Evolutionary conservation across 2,797 vertebrate species (phyloP), one percentile per base, ranked within the genome.

Genomic region (Chelon auratus): DNA sequence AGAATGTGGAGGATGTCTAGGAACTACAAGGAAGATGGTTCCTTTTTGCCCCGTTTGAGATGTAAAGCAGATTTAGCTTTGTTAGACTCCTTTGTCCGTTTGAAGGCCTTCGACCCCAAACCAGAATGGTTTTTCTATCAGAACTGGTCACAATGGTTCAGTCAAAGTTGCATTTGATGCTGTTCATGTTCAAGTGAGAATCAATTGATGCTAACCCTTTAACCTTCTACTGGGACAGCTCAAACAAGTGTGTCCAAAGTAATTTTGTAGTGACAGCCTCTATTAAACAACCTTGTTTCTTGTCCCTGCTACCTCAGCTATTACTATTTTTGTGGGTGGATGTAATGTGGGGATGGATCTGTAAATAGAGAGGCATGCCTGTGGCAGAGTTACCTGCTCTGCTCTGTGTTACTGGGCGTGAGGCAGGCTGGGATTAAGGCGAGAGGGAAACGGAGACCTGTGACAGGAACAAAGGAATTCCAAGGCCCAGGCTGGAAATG

Each of bases 401-500:
- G 80, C 81, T 90, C 86, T 86, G 68, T 88, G 91, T 91, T 89
- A 88, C 88, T 87, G 84, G 89, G 90, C 68, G 86, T 86, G 83
- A 92, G 91, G 90, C 88, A 80, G 88, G 65, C 88, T 58, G 62
- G 88, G 93, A 93, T 93, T 92, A 91, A 84, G 87, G 83, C 82
- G 5, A 78, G 80, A 73, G 81, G 85, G 83, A 90, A 93, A 91
- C 77, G 45, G 93, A 93, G 92, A 93, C 91, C 93, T 92, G 87
- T 91, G 83, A 90, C 89, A 88, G 89, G 91, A 93, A 93, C 92
- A 94, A 93, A 91, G 81, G 92, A 93, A 93, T 94, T 94, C 93
- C 91, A 91, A 77, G 84, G 87, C 87, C 90, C 72, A 24, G 73
- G 83, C 86, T 93, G 87, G 87, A 92, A 93, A 93, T 91, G 92